phyloP scores from a whole-genome alignment of 2,113 vertebrate species.

The human (Homo sapiens) region DNA sequence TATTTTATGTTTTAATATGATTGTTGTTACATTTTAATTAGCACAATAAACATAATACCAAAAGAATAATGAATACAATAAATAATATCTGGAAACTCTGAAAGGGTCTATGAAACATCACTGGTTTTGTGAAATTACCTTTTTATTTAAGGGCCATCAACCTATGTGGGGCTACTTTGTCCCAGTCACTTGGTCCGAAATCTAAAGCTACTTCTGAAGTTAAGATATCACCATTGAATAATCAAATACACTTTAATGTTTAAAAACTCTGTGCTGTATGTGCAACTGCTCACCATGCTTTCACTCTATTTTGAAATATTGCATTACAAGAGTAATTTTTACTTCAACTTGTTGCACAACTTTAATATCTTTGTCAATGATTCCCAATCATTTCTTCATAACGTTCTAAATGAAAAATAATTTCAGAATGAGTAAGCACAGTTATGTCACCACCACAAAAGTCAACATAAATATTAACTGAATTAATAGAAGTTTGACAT shows the following conservation, averaged over 20 bases:
- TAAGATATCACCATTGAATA: neutral
- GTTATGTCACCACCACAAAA: neutral
- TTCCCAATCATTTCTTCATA: neutral
- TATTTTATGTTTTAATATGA: neutral
- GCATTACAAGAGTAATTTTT: neutral
- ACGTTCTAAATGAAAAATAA: neutral
- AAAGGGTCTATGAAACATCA: neutral
- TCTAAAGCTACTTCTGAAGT: neutral
- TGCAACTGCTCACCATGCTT: neutral
- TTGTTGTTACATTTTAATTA: neutral
- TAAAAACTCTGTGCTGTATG: neutral
- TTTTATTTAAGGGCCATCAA: neutral
- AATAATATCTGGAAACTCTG: neutral
- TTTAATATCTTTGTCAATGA: neutral
- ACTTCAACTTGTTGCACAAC: neutral
- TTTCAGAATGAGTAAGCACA: neutral
- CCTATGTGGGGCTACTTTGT: neutral
- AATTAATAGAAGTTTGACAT: neutral
- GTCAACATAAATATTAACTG: neutral
- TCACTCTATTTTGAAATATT: neutral
- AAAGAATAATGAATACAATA: neutral
- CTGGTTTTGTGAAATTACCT: neutral
- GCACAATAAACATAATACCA: neutral
- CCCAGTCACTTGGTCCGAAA: neutral
- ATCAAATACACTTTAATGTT: neutral